Evolutionary conservation across 2,113 vertebrate species (phyloP), one percentile per base, ranked within the genome.

Genomic region (Osmerus mordax): DNA sequence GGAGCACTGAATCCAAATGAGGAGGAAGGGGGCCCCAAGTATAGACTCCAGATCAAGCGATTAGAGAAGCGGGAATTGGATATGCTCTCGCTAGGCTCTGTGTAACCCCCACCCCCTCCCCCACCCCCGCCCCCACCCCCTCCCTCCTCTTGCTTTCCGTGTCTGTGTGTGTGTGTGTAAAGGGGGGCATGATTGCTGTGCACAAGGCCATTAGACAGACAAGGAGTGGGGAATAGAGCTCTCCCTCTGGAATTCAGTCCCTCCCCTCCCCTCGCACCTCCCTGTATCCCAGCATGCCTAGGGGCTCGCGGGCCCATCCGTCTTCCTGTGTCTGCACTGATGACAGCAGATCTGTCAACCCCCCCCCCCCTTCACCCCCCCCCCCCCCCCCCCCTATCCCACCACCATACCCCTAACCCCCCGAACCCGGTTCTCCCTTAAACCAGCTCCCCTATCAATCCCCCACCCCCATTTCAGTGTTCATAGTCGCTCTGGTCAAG

Each of bases 281-380:
- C 54, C 54, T 64, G 70, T 66, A 72, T 74, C 58, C 56, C 70
- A 65, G 72, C 67, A 47, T 53, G 69, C 55, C 60, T 19, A 61
- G 69, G 36, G 71, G 23, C n/a, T 47, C 12, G 56, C 64, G 29
- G 75, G 69, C 56, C 68, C 79, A 81, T 83, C 76, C 62, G 56
- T 86, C 82, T 81, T 80, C 75, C 67, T 71, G 68, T 68, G 64
- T 71, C 71, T 60, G 54, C 75, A 12, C 63, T 61, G 70, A 72
- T 74, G 65, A 76, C 77, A 83, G 74, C 75, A 75, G 68, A 81
- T 86, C 80, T 58, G 71, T 86, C 82, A 79, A 14, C 25, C 25
- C 19, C 59, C 47, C 23, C 65, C 18, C 29, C n/a, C 11, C 70
- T 14, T 18, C 54, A 2, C 23, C 67, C 12, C 12, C 4, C 4